These are phyloP conservation scores for Lindbergichthys nudifrons DNA, from an alignment of 2,797 vertebrate genomes.

Conservation along the genomic window DNA sequence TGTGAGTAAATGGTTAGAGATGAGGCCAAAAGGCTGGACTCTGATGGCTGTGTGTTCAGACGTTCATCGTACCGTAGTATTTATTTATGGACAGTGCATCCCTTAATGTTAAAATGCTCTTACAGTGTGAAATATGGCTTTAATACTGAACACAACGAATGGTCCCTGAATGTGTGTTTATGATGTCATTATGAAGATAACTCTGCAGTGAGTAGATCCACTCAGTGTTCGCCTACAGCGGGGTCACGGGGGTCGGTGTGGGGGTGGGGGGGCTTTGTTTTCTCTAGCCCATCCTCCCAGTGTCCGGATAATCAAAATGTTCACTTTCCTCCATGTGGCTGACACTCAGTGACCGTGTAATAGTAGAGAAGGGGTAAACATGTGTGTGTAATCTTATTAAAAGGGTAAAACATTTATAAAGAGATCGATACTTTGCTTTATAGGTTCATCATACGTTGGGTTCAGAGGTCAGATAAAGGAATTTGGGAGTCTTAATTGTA, in stretches of 20 bases:
- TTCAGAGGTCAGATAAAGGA: slow-evolving; percentile 40
- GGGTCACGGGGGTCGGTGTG: slow-evolving; percentile 58
- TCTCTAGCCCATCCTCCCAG: slow-evolving; percentile 57
- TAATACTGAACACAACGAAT: slow-evolving; percentile 49
- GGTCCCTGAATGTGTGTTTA: slow-evolving; percentile 31
- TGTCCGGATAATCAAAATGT: slow-evolving; percentile 16
- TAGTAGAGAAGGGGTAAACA: background rate
- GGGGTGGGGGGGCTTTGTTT: slow-evolving; percentile 58
- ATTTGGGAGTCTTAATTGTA: slow-evolving; percentile 26
- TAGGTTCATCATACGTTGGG: slow-evolving; percentile 3
- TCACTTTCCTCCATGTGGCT: slow-evolving; percentile 17
- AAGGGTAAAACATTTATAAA: background rate
- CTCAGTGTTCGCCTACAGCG: slow-evolving; percentile 23
- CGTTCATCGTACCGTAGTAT: slow-evolving; percentile 9
- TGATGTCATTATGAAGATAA: slow-evolving; percentile 40
- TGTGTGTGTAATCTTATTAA: background rate
- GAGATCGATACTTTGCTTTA: background rate
- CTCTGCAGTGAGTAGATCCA: slow-evolving; percentile 9
- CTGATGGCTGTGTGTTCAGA: slow-evolving; percentile 23
- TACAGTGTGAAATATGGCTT: slow-evolving; percentile 47
- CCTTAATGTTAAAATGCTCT: slow-evolving; percentile 29
- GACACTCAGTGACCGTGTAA: background rate
- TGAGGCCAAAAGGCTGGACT: slow-evolving; percentile 1
- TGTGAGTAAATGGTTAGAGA: slow-evolving; percentile 6
- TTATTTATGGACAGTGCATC: slow-evolving; percentile 42